phyloP scores from a whole-genome alignment of 2,888 invertebrate species.

The Pinctada fucata region DNA sequence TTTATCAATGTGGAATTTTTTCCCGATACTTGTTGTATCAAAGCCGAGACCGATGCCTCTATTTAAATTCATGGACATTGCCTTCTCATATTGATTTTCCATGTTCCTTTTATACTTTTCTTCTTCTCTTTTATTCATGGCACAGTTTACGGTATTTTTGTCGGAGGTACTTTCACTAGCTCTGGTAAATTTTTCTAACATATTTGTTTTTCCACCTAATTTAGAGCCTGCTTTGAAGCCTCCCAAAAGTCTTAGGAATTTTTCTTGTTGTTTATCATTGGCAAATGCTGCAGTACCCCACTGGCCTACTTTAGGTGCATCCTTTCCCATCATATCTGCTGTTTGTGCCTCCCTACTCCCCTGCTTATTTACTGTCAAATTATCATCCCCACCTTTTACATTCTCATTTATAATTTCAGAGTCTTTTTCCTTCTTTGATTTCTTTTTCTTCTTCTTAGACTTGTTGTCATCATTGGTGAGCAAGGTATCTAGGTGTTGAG shows the following conservation, averaged over 20 bases:
- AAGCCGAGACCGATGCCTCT: constrained; percentile 65
- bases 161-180: neutral
- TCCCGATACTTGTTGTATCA: constrained; percentile 57
- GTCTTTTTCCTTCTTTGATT: neutral
- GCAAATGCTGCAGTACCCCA: constrained; percentile 61
- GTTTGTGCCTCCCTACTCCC: neutral
- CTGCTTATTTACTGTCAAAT: constrained; percentile 2
- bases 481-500: no score
- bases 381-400: neutral
- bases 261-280: constrained; percentile 58
- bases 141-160: constrained; percentile 42
- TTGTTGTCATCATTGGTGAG: constrained; percentile 6
- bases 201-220: constrained; percentile 17
- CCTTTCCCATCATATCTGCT: neutral
- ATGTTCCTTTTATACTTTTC: constrained; percentile 51
- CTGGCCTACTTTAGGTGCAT: constrained; percentile 48
- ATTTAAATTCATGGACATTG: constrained; percentile 57
- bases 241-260: constrained; percentile 64
- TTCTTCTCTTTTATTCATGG: constrained; percentile 55
- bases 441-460: constrained; percentile 20
- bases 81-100: constrained; percentile 61
- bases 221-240: constrained; percentile 53
- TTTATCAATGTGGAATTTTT: constrained; percentile 66
- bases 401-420: neutral
- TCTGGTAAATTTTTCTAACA: constrained; percentile 4